These are phyloP conservation scores for Oligia fasciuncula DNA, from an alignment of 2,888 invertebrate genomes.

Conservation along the genomic window DNA sequence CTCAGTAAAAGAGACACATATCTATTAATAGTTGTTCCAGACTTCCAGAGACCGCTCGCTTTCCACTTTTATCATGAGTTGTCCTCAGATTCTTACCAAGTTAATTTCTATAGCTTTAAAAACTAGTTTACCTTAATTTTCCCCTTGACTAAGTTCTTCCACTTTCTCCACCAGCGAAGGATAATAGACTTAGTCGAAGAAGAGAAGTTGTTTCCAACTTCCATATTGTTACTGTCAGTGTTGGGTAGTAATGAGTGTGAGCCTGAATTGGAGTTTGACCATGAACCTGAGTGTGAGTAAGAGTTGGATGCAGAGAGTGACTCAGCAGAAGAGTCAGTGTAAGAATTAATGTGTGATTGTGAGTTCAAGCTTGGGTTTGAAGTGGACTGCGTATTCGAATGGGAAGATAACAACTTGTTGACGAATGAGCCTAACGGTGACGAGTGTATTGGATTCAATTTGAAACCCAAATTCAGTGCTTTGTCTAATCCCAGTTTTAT, in stretches of 20 bases:
- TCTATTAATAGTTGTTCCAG: not conserved
- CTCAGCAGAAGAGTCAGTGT: not conserved
- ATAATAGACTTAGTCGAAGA: constrained; percentile 6
- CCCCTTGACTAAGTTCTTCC: constrained; percentile 26
- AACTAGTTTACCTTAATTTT: constrained; percentile 48
- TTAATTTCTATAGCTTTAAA: not conserved
- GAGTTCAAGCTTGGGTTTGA: not conserved
- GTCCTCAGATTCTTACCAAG: not conserved
- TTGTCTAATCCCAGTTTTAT: constrained; percentile 3
- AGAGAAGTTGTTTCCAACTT: not conserved
- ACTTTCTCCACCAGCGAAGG: constrained; percentile 41
- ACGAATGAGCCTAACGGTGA: constrained; percentile 11
- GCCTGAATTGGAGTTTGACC: constrained; percentile 1
- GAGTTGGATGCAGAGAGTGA: constrained; percentile 19
- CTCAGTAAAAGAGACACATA: not conserved
- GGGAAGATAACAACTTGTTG: constrained; percentile 12
- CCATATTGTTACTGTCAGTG: not conserved
- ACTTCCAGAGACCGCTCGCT: not conserved
- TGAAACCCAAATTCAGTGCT: constrained; percentile 1
- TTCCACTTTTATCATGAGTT: not conserved
- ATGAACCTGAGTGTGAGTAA: constrained; percentile 6
- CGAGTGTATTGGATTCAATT: not conserved
- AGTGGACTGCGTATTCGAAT: not conserved
- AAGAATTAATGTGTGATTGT: not conserved
- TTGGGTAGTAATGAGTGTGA: constrained; percentile 5